Conservation (phyloP, 1,140 invertebrate genomes). For the Hermetia illucens region DNA sequence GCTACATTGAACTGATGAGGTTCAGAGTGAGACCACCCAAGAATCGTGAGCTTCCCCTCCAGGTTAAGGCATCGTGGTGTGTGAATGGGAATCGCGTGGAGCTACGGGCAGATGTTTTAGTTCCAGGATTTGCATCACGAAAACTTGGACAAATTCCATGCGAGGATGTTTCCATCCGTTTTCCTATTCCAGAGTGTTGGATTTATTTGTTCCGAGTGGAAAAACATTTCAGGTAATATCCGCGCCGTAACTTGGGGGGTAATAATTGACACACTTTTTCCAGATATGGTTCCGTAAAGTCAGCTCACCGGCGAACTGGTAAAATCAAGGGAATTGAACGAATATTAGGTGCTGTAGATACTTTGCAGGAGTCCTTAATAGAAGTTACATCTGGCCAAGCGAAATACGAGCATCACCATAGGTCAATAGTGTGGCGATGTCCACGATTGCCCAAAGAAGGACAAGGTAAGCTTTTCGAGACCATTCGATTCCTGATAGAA, state of each 20-base stretch:
- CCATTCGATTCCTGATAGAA: background rate
- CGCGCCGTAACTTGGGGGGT: background rate
- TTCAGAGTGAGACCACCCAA: conserved; percentile 92
- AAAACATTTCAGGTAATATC: conserved; percentile 77
- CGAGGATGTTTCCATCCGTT: conserved; percentile 92
- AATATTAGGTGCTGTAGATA: conserved; percentile 84
- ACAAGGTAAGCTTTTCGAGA: conserved; percentile 54
- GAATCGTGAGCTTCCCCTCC: conserved; percentile 92
- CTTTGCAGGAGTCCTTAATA: conserved; percentile 82
- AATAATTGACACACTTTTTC: background rate
- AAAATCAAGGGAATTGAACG: conserved; percentile 90
- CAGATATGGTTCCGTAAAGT: conserved; percentile 89
- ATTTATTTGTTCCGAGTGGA: conserved; percentile 98
- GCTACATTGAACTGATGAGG: conserved; percentile 92
- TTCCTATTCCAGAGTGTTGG: conserved; percentile 98
- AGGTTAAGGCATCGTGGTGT: conserved; percentile 77
- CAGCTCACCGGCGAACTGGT: conserved; percentile 74
- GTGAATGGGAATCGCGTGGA: conserved; percentile 82
- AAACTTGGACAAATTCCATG: conserved; percentile 92
- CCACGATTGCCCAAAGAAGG: conserved; percentile 90
- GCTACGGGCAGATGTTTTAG: conserved; percentile 82
- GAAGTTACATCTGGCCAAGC: conserved; percentile 96
- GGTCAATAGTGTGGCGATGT: conserved; percentile 96
- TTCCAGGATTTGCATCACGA: conserved; percentile 90
- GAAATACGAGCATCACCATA: conserved; percentile 98